phyloP scores from a whole-genome alignment of 2,888 invertebrate species.

The Parnassius apollo region DNA sequence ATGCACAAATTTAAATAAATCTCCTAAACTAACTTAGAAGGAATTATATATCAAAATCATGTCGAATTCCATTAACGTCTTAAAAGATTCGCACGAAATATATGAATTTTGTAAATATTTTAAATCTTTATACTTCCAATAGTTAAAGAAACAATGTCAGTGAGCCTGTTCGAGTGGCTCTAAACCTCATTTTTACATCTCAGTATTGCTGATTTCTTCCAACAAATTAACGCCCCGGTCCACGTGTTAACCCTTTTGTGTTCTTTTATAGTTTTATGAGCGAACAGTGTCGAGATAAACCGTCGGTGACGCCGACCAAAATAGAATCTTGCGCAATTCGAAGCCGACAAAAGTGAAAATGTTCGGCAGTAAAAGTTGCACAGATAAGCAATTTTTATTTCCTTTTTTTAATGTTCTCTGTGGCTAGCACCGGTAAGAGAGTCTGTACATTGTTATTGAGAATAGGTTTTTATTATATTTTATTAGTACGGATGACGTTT shows the following conservation, averaged over 20 bases:
- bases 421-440: constrained; percentile 34
- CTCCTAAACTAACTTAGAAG: no score
- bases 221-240: constrained; percentile 68
- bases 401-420: constrained; percentile 15
- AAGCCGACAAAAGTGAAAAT: constrained; percentile 75
- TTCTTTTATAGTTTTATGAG: constrained; percentile 62
- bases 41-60: no score
- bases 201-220: constrained; percentile 47
- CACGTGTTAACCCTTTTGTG: constrained; percentile 73
- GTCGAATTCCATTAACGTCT: no score
- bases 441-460: constrained; percentile 9
- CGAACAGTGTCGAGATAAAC: constrained; percentile 42
- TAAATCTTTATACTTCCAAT: no score
- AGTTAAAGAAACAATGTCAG: no score
- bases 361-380: constrained; percentile 59
- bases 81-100: no score
- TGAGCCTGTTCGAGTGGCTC: not conserved
- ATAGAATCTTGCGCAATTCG: constrained; percentile 54
- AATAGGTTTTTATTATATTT: constrained; percentile 10
- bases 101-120: no score
- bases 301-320: constrained; percentile 29
- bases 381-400: constrained; percentile 35
- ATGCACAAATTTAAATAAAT: no score
- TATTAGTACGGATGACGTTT: no score
- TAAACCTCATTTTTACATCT: constrained; percentile 26